A percentile compares a stretch with the other conserved stretches of the same genome.
These are phyloP conservation scores for Cheiracanthium punctorium DNA, from an alignment of 2,888 invertebrate species.

Conservation along the genomic window DNA sequence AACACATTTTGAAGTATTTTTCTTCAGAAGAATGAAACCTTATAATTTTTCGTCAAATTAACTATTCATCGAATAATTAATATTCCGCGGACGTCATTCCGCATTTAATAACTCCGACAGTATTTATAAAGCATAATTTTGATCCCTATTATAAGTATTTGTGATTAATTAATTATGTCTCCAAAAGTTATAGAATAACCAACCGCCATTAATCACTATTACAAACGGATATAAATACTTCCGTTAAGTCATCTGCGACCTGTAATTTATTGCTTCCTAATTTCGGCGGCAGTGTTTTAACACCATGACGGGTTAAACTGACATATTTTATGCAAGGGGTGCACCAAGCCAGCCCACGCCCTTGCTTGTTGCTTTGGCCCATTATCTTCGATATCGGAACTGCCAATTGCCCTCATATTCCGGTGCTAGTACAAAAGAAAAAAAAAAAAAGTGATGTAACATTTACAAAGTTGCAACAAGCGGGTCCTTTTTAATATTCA, in stretches of 20 bases:
- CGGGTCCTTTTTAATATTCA: background rate
- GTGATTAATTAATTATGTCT: background rate
- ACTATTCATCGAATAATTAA: background rate
- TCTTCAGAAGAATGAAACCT: too few species aligned
- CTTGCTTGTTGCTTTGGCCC: background rate
- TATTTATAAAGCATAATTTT: background rate
- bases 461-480: background rate
- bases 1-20: too few species aligned
- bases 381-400: background rate
- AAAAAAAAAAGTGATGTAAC: background rate
- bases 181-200: background rate
- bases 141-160: background rate
- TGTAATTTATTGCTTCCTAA: background rate
- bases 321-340: background rate
- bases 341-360: background rate
- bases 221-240: background rate
- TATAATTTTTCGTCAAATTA: too few species aligned
- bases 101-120: background rate
- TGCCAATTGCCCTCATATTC: background rate
- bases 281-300: background rate
- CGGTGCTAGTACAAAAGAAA: background rate
- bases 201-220: background rate
- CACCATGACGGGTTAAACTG: background rate
- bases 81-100: background rate
- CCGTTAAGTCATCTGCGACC: background rate